phyloP scores from a whole-genome alignment of 2,113 vertebrate genomes.

The Bufo bufo region DNA sequence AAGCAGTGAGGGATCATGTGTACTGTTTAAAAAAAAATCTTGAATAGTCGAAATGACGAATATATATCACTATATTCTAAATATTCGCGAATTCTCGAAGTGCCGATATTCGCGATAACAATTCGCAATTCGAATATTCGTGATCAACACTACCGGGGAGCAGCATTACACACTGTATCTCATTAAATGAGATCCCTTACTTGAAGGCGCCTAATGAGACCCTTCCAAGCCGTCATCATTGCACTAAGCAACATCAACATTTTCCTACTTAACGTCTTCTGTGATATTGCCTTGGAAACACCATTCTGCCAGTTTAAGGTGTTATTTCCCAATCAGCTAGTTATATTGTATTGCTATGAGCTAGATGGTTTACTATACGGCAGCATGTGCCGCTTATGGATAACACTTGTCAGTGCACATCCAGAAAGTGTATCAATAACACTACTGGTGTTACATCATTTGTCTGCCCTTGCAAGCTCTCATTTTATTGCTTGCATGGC shows the following conservation, averaged over 20 bases:
- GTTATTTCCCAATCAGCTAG: background rate
- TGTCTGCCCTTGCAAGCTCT: background rate
- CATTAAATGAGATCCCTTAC: conserved; percentile 17
- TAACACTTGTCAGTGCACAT: background rate
- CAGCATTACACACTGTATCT: background rate
- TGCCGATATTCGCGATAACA: too few species aligned
- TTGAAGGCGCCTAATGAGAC: conserved; percentile 32
- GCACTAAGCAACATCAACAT: background rate
- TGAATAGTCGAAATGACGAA: too few species aligned
- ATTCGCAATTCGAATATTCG: too few species aligned
- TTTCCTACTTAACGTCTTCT: background rate
- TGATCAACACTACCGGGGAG: background rate
- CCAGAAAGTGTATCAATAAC: background rate
- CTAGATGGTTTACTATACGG: background rate
- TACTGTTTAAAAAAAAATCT: too few species aligned
- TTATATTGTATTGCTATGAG: conserved; percentile 1
- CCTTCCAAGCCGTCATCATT: background rate
- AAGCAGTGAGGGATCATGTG: too few species aligned
- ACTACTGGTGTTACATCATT: background rate
- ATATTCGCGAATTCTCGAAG: too few species aligned
- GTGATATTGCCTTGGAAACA: conserved; percentile 26
- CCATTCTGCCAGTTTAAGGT: background rate
- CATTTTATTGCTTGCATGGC: background rate
- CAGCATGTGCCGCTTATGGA: background rate
- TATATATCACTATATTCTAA: too few species aligned